Conservation (phyloP, 2,888 invertebrate species). For the Synergus japonicus region DNA sequence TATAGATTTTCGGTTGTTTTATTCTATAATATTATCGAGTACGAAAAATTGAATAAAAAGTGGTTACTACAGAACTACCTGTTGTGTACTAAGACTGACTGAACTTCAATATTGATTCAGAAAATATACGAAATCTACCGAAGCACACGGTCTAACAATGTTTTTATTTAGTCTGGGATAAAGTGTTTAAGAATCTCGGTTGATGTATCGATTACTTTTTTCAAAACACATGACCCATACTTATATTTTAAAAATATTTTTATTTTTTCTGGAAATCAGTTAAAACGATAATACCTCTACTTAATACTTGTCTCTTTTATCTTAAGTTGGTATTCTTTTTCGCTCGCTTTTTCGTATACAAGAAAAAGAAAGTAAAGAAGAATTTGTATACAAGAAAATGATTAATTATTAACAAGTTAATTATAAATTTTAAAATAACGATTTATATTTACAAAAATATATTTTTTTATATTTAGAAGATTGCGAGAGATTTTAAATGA, state of each 20-base stretch:
- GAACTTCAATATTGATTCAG: constrained; percentile 73
- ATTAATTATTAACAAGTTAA: too few species aligned
- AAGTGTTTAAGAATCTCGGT: constrained; percentile 62
- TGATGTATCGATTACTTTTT: constrained; percentile 45
- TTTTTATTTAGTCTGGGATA: constrained; percentile 74
- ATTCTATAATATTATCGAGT: neutral
- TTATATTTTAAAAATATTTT: neutral
- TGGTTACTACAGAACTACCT: constrained; percentile 61
- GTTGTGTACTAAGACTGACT: constrained; percentile 65
- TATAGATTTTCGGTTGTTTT: neutral
- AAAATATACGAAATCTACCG: constrained; percentile 68
- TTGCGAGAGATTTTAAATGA: too few species aligned
- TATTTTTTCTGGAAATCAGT: neutral
- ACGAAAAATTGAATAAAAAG: neutral
- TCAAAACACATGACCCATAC: constrained; percentile 37
- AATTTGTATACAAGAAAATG: too few species aligned
- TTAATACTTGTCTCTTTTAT: too few species aligned
- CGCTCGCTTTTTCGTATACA: too few species aligned
- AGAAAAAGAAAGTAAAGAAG: too few species aligned
- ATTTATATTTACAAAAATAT: too few species aligned
- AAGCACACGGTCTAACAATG: constrained; percentile 63
- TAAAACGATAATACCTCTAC: too few species aligned
- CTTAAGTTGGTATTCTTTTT: too few species aligned
- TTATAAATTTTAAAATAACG: too few species aligned
- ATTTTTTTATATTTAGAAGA: too few species aligned